Evolutionary conservation across 2,888 invertebrate genomes (phyloP), one percentile per base, ranked within the genome.

Genomic region (Machimus rusticus): DNA sequence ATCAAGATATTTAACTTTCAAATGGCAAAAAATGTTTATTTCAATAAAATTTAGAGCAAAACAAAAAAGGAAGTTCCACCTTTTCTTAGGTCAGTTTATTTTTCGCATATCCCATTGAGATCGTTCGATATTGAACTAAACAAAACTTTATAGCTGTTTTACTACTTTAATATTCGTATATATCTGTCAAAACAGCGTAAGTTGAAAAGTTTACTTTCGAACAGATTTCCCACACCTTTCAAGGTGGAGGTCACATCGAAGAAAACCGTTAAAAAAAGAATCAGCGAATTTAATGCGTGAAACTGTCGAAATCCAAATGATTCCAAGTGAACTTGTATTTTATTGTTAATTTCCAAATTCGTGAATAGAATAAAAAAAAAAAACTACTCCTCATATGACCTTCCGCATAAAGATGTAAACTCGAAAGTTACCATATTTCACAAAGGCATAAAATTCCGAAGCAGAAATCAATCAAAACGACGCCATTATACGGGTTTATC

Each of bases 391-490:
- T 66, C 23, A 66, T 1, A 23, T 28, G 66, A 66, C 66, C 66
- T 66, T 66, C 66, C 66, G 66, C 66, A 66, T 66, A 66, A 66
- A 66, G 23, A 66, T 28, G 28, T 66, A 66, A 66, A 66, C 66
- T 14, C 66, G 66, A 66, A 28, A 34, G 76, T 78, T 78, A 55
- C 82, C 57, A 82, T 57, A 82, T 37, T 34, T 82, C 82, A 82
- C 37, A 82, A 57, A 57, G 34, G 55, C 28, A 57, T 51, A 81
- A 82, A 82, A 82, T 51, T 34, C 34, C 16, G 51, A 57, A 31
- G 23, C n/a, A 82, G 57, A 34, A 82, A 82, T 82, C 82, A 82
- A 82, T 82, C 82, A 82, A 82, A 82, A 66, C 82, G 57, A 82
- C 82, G 82, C 82, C 82, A 82, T 82, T 82, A 55, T 19, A 23